A percentile compares a stretch with the other conserved stretches of the same genome.
These are phyloP conservation scores for Bradypus variegatus DNA, from an alignment of 2,797 vertebrate species.

Conservation along the genomic window DNA sequence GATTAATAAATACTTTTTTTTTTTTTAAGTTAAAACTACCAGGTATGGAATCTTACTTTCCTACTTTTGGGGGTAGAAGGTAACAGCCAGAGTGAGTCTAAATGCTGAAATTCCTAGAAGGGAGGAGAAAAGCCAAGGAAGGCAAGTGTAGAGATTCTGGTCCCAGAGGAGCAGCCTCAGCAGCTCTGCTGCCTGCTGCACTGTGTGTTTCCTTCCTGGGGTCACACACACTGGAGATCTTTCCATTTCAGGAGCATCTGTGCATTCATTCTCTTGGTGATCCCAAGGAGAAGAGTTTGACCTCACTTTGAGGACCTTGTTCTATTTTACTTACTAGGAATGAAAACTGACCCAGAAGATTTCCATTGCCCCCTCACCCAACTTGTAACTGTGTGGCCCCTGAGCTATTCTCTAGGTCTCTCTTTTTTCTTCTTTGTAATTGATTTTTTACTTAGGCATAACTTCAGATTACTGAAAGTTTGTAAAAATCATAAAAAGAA, in stretches of 20 bases:
- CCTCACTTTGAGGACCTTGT: background rate
- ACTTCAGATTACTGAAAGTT: too few species aligned
- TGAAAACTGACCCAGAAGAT: background rate
- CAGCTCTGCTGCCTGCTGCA: background rate
- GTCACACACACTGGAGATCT: background rate
- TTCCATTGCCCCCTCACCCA: too few species aligned
- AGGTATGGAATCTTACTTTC: background rate
- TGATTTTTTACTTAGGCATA: too few species aligned
- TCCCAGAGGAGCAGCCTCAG: too few species aligned
- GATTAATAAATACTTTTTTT: conserved; percentile 39
- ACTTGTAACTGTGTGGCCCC: too few species aligned
- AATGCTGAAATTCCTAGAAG: background rate
- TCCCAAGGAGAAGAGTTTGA: background rate
- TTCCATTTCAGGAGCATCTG: background rate
- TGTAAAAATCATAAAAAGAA: too few species aligned
- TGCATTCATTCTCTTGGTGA: accelerated
- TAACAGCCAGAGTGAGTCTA: background rate
- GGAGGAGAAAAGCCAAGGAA: background rate
- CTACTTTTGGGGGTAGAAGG: background rate
- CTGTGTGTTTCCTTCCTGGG: background rate
- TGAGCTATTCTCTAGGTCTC: too few species aligned
- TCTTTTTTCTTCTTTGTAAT: background rate
- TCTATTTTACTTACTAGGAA: background rate
- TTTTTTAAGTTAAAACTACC: background rate
- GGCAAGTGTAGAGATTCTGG: too few species aligned